Conservation (phyloP, 2,797 vertebrate species). For the Danio albolineatus region DNA sequence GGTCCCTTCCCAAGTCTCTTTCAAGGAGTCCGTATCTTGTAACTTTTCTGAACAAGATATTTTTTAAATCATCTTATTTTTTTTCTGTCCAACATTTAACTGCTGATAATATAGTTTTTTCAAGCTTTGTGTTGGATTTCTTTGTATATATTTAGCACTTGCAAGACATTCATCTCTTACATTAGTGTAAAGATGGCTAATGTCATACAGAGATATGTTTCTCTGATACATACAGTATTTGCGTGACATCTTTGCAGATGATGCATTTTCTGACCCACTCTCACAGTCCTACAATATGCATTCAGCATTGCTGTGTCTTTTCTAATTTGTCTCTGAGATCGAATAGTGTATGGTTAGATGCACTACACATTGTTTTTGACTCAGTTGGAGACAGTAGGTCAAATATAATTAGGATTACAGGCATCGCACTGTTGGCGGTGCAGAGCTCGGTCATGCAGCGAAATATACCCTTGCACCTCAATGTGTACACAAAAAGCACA, state of each 20-base stretch:
- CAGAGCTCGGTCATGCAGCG: background rate
- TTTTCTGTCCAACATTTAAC: too few relatives aligned
- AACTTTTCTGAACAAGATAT: too few relatives aligned
- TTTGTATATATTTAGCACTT: background rate
- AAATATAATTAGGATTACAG: conserved; percentile 55
- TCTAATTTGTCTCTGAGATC: conserved; percentile 44
- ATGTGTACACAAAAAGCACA: background rate
- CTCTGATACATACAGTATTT: background rate
- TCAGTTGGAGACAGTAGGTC: conserved; percentile 49
- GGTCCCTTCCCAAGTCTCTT: too few relatives aligned
- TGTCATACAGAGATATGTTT: background rate
- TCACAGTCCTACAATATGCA: background rate
- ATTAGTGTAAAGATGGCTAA: background rate
- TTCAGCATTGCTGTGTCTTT: conserved; percentile 35
- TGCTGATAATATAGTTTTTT: too few relatives aligned
- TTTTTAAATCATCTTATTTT: too few relatives aligned
- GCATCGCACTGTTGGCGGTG: conserved; percentile 25
- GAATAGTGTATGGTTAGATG: conserved; percentile 44
- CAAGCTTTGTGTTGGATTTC: background rate
- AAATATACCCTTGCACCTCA: background rate
- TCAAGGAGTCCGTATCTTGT: too few relatives aligned
- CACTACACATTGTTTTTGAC: conserved; percentile 39
- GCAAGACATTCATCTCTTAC: background rate
- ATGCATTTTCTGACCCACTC: conserved; percentile 24
- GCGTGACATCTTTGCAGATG: conserved; percentile 15